phyloP scores from a whole-genome alignment of 2,888 invertebrate species.

The Anthrax anthrax region DNA sequence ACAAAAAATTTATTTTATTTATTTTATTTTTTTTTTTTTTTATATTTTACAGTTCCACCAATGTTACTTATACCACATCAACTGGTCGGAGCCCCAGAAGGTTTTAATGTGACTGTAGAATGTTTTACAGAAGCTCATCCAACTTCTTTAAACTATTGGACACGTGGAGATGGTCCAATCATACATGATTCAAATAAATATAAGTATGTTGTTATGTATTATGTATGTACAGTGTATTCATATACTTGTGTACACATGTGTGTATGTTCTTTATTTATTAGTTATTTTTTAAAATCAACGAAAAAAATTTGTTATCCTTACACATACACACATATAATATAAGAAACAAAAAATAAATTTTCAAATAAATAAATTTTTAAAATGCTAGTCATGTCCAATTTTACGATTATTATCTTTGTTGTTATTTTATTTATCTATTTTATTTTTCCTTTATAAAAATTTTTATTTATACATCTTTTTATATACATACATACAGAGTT shows the following conservation, averaged over 20 bases:
- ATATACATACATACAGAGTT: slow-evolving; percentile 21
- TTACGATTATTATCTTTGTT: not conserved
- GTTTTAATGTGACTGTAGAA: slow-evolving; percentile 72
- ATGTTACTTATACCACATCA: slow-evolving; percentile 87
- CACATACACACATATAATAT: not conserved
- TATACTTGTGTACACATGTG: too few relatives aligned
- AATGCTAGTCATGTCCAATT: not conserved
- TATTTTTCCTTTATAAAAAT: not conserved
- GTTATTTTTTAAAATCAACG: not conserved
- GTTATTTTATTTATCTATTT: not conserved
- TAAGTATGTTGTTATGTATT: slow-evolving; percentile 32
- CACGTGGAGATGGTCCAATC: slow-evolving; percentile 74
- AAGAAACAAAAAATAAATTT: not conserved
- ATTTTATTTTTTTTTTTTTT: too few relatives aligned
- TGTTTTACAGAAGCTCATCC: slow-evolving; percentile 90
- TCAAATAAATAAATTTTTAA: too few relatives aligned
- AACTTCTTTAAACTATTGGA: slow-evolving; percentile 82
- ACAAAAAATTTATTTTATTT: too few relatives aligned
- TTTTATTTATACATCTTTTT: not conserved
- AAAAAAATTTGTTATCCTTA: not conserved
- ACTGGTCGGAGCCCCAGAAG: slow-evolving; percentile 70
- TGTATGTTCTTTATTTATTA: too few relatives aligned
- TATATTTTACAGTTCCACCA: slow-evolving; percentile 55
- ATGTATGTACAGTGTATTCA: too few relatives aligned
- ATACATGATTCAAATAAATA: slow-evolving; percentile 76